Evolutionary conservation across 2,797 vertebrate genomes (phyloP).

Genomic region (Hippopotamyrus pictus): DNA sequence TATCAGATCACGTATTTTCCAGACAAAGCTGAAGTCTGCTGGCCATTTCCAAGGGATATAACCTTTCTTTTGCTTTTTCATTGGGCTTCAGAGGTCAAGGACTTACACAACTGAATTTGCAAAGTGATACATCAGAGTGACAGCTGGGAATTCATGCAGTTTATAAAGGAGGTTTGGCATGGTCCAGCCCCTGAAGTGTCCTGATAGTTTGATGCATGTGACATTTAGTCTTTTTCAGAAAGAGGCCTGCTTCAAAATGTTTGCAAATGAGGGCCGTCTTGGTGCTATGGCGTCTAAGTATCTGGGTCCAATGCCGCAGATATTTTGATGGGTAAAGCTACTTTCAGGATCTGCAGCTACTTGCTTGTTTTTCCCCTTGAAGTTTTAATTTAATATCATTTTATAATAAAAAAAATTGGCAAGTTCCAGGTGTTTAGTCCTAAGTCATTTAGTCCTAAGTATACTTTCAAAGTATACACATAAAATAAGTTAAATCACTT

Average conservation of each 20-base stretch:
- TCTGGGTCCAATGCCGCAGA: background rate
- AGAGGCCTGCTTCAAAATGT: slow-evolving; percentile 13
- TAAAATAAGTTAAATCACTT: background rate
- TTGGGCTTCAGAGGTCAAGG: slow-evolving; percentile 64
- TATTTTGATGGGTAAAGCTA: background rate
- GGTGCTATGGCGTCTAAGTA: background rate
- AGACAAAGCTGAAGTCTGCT: background rate
- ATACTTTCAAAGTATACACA: background rate
- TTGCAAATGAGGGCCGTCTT: background rate
- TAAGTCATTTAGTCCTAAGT: background rate
- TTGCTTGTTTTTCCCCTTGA: background rate
- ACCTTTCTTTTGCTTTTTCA: slow-evolving; percentile 52
- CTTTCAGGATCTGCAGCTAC: background rate
- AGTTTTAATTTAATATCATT: background rate
- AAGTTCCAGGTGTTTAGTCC: background rate
- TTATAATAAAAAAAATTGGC: background rate
- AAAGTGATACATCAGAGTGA: slow-evolving; percentile 50
- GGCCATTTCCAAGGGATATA: slow-evolving; percentile 41
- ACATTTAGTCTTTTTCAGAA: slow-evolving; percentile 23
- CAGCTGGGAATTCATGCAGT: slow-evolving; percentile 44
- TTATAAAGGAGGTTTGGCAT: slow-evolving; percentile 28
- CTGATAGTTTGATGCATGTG: slow-evolving; percentile 20
- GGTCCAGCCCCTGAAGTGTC: slow-evolving; percentile 31
- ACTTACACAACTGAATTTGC: slow-evolving; percentile 55
- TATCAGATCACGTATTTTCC: background rate